phyloP scores from a whole-genome alignment of 2,113 vertebrate species.

The Eubucco bourcierii region DNA sequence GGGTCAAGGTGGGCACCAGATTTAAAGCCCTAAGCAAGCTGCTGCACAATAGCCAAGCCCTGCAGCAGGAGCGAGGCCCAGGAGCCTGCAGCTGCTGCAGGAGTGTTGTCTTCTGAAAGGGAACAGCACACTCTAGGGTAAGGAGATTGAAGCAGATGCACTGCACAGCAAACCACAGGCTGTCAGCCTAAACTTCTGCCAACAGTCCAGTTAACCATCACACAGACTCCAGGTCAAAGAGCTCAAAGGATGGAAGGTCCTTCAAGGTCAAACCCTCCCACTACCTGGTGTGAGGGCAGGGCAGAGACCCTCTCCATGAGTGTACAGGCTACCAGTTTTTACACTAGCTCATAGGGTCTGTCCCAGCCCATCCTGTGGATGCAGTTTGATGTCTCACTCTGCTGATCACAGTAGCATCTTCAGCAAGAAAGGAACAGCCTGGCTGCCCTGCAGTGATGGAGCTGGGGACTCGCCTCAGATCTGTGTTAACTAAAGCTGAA shows the following conservation, averaged over 20 bases:
- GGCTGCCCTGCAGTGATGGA: not conserved
- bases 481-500: not conserved
- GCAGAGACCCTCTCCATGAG: not conserved
- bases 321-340: not conserved
- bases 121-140: constrained; percentile 61
- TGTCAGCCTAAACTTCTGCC: not conserved
- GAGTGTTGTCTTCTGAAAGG: constrained; percentile 16
- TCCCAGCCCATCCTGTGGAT: not conserved
- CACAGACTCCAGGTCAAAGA: not conserved
- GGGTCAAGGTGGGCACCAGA: not conserved
- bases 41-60: fast-evolving
- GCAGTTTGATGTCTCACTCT: not conserved
- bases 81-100: not conserved
- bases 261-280: not conserved
- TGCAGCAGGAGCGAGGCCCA: not conserved
- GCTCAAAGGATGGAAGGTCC: not conserved
- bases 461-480: not conserved
- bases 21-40: not conserved
- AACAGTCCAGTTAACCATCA: not conserved
- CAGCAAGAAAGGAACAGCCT: not conserved
- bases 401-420: not conserved
- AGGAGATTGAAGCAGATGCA: constrained; percentile 4
- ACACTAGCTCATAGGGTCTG: fast-evolving
- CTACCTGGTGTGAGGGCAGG: fast-evolving
- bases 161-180: not conserved